Percentiles rank a stretch among this genome's conserved stretches.
These are phyloP conservation scores for Microcebus griseorufus DNA, from an alignment of 2,113 vertebrate species.

Conservation along the genomic window DNA sequence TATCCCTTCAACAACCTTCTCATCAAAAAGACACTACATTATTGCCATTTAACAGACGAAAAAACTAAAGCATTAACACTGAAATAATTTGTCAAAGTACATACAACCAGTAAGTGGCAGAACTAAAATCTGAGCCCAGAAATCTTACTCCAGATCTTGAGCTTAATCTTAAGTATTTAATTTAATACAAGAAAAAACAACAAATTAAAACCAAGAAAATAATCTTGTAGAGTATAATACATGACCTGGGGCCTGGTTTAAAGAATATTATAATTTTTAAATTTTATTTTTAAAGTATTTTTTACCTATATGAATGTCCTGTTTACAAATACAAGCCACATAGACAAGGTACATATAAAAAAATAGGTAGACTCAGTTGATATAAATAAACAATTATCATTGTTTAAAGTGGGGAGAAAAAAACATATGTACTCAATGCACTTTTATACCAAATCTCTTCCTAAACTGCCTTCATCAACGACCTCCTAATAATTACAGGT, in stretches of 20 bases:
- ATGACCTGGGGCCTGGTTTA: background rate
- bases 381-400: background rate
- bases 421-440: background rate
- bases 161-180: background rate
- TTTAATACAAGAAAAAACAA: background rate
- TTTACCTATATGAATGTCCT: constrained; percentile 37
- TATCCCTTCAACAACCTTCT: background rate
- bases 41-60: constrained; percentile 12
- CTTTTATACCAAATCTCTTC: background rate
- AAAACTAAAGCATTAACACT: constrained; percentile 16
- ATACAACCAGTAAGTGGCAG: background rate
- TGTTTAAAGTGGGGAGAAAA: background rate
- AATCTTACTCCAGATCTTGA: constrained; percentile 28
- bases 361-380: background rate
- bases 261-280: background rate
- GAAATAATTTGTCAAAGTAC: background rate
- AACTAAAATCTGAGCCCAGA: constrained; percentile 15
- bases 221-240: background rate
- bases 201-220: constrained; percentile 8
- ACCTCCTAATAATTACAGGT: background rate
- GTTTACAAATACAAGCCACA: constrained; percentile 45
- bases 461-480: constrained; percentile 13
- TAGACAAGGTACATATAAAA: background rate
- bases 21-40: background rate
- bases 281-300: background rate